These are phyloP conservation scores for Hipparchia sbordonii DNA, from an alignment of 2,888 invertebrate species.

Conservation along the genomic window DNA sequence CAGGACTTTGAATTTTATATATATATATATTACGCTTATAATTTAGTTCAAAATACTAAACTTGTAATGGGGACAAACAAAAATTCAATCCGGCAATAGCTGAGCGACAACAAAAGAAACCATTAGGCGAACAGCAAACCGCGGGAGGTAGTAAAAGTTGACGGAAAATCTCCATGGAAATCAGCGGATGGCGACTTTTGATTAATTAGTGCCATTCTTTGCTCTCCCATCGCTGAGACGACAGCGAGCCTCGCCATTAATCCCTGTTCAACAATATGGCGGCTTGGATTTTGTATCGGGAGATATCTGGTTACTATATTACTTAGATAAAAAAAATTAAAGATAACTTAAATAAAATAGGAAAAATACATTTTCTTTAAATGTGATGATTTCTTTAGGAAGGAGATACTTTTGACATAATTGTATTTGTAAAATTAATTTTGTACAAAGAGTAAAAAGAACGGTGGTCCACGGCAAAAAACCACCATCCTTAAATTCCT, in stretches of 20 bases:
- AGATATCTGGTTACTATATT: constrained; percentile 58
- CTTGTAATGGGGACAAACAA: constrained; percentile 56
- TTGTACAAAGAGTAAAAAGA: too few species aligned
- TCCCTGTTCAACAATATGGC: constrained; percentile 74
- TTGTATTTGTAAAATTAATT: too few species aligned
- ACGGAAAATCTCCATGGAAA: constrained; percentile 76
- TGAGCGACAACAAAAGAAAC: constrained; percentile 69
- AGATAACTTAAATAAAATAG: too few species aligned
- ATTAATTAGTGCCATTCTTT: constrained; percentile 82
- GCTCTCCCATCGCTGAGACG: constrained; percentile 53
- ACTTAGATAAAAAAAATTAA: background rate
- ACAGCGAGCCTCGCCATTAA: constrained; percentile 68
- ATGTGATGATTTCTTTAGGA: too few species aligned
- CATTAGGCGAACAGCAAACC: constrained; percentile 67
- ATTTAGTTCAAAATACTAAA: too few species aligned
- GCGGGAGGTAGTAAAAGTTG: constrained; percentile 61
- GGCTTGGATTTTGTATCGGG: constrained; percentile 58
- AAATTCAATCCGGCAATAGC: constrained; percentile 68
- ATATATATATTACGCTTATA: too few species aligned
- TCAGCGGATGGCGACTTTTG: constrained; percentile 75
- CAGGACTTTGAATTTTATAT: too few species aligned
- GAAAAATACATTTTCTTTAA: too few species aligned
- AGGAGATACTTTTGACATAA: too few species aligned
- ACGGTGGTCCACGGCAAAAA: too few species aligned
- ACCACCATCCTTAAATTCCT: too few species aligned